Evolutionary conservation across 37 sponge, comb jelly and placozoan genomes (phyloP), one percentile per base, ranked within the genome.

Genomic region (Beroe ovata): DNA sequence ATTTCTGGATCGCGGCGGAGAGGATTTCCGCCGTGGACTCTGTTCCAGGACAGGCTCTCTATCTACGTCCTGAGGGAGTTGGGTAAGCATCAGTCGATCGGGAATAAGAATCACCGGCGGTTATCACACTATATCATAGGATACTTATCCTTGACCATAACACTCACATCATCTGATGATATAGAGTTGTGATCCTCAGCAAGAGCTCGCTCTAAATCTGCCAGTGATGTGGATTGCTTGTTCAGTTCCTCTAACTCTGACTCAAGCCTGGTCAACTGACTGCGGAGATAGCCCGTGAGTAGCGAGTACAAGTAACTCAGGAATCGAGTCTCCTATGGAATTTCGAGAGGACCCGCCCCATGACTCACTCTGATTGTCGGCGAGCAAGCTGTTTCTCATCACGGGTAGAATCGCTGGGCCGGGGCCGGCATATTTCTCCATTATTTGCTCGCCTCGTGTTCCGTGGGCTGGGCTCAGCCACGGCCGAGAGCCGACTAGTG

Each of bases 201-300:
- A 42, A 77, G 3, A 14, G 25, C 54, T 25, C 33, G 26, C 22
- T 77, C 84, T 35, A 42, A 25, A 16, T 77, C 84, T 36, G 47
- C 54, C 84, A 77, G 47, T 42, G 84, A 39, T 1, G 26, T 35
- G 54, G 42, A 19, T 77, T 40, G 84, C 28, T 77, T 8, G 84
- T 77, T 42, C 47, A 77, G 22, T 19, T 21, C 26, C 25, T 77
- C 54, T 36, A 77, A 41, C 54, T 77, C 84, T 26, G 84, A 39
- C 38, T 77, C 84, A n/a, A 77, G 21, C 38, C 84, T 1, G 39
- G 26, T 35, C 11, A 77, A 41, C 1, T 30, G 33, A 1, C 84
- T 77, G 71, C 18, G 18, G 59, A 18, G 18, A 58, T 11, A 19
- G 11, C 16, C 11, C 59, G n/a, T n/a, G n/a, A n/a, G n/a, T n/a